Conservation (phyloP, 1,140 invertebrate genomes). For the Solenopsis fugax region DNA sequence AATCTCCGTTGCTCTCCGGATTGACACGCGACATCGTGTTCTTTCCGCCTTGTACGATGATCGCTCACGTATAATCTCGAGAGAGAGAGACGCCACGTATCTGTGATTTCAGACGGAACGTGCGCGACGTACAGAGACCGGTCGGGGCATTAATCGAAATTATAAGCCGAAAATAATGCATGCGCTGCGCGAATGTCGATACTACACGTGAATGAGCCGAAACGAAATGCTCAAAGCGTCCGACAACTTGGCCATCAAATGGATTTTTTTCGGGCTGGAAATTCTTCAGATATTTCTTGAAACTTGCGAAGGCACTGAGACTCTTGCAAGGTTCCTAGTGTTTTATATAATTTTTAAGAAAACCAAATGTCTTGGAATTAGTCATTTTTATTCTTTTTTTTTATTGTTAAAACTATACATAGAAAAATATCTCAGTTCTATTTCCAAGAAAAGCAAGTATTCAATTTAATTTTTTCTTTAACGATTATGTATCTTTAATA, state of each 20-base stretch:
- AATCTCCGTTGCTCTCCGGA: background rate
- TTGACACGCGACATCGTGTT: constrained; percentile 63
- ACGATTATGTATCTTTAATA: too few species aligned
- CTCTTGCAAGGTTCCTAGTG: background rate
- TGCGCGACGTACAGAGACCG: background rate
- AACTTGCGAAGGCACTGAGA: background rate
- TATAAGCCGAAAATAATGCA: constrained; percentile 42
- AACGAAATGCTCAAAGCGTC: background rate
- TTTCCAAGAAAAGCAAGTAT: too few species aligned
- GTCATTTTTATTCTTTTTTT: background rate
- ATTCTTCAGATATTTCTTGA: background rate
- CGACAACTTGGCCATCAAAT: background rate
- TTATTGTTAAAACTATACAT: background rate
- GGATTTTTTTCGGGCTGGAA: background rate
- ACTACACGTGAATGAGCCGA: background rate
- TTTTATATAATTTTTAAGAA: background rate
- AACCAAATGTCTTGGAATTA: background rate
- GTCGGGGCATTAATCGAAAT: constrained; percentile 28
- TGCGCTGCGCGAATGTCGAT: constrained; percentile 13
- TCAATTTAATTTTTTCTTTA: too few species aligned
- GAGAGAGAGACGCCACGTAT: background rate
- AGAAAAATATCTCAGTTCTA: too few species aligned
- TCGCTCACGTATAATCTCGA: constrained; percentile 65
- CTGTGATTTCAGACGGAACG: background rate
- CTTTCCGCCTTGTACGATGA: background rate